phyloP scores from a whole-genome alignment of 1,140 invertebrate genomes.

The Melanaphis sacchari region DNA sequence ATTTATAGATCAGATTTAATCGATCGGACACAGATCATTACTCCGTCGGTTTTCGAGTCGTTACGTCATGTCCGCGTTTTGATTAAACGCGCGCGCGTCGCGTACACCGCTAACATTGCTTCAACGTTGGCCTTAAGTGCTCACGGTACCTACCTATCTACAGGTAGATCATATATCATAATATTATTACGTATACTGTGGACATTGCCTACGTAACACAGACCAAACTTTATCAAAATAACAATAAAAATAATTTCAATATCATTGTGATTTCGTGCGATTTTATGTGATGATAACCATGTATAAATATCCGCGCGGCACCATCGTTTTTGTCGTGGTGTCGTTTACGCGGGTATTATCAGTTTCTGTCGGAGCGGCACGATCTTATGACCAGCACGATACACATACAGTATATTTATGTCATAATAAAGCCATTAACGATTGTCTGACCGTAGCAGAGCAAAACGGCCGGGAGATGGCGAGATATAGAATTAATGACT shows the following conservation, averaged over 20 bases:
- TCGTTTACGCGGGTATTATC: too few species aligned
- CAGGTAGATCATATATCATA: not conserved
- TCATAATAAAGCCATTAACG: too few species aligned
- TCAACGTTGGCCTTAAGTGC: too few species aligned
- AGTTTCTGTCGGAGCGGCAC: too few species aligned
- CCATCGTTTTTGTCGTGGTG: not conserved
- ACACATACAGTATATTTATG: too few species aligned
- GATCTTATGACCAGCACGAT: too few species aligned
- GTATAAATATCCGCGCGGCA: not conserved
- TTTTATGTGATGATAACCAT: not conserved
- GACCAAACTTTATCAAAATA: not conserved
- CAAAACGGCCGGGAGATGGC: too few species aligned
- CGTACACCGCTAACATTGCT: not conserved
- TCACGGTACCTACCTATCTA: not conserved
- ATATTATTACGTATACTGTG: not conserved
- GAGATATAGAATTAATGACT: not conserved
- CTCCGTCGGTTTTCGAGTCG: not conserved
- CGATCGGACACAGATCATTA: constrained; percentile 52
- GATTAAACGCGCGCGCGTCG: not conserved
- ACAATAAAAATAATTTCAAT: not conserved
- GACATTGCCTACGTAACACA: not conserved
- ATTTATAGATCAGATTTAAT: constrained; percentile 22
- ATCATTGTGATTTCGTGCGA: not conserved
- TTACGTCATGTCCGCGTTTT: constrained; percentile 45
- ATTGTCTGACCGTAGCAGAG: too few species aligned